These are phyloP conservation scores for Platysteira castanea DNA, from an alignment of 2,113 vertebrate species.

Conservation along the genomic window DNA sequence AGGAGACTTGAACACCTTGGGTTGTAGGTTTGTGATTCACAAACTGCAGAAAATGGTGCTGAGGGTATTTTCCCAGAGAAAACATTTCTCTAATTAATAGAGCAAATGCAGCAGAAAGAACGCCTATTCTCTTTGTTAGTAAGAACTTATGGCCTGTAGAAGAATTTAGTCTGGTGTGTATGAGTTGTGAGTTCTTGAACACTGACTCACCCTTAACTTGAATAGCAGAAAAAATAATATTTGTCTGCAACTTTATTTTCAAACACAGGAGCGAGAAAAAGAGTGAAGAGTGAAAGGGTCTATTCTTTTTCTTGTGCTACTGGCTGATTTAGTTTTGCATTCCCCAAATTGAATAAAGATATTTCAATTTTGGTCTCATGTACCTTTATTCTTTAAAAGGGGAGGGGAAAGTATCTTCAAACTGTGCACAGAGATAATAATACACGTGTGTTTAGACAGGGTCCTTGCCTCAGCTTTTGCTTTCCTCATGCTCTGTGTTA, in stretches of 20 bases:
- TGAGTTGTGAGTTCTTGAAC: neutral
- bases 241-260: neutral
- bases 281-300: neutral
- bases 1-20: neutral
- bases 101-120: neutral
- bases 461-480: neutral
- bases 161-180: neutral
- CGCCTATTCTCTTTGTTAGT: neutral
- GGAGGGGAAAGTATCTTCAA: neutral
- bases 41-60: neutral
- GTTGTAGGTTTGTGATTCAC: neutral
- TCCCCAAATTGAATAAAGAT: neutral
- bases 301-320: neutral
- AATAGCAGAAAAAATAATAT: neutral
- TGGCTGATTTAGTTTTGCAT: neutral
- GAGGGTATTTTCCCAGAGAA: neutral
- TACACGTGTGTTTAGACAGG: fast-evolving
- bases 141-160: neutral
- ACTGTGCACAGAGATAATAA: neutral
- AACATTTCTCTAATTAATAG: neutral
- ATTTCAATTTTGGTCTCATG: neutral
- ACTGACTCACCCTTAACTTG: neutral
- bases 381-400: neutral
- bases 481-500: neutral
- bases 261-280: neutral